Conservation (phyloP, 2,888 invertebrate species). For the Erynnis tages region DNA sequence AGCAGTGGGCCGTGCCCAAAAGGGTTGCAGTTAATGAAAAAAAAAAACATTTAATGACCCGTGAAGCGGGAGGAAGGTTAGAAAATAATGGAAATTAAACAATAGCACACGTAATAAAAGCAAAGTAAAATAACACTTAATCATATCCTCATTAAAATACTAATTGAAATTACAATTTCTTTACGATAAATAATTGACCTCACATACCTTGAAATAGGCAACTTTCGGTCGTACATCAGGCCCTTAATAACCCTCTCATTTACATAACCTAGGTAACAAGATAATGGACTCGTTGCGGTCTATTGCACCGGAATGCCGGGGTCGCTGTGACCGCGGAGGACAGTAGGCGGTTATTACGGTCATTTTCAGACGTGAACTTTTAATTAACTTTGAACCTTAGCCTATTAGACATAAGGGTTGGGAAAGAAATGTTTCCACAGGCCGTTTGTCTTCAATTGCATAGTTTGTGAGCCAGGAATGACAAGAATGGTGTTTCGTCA, state of each 20-base stretch:
- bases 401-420: not conserved
- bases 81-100: no score
- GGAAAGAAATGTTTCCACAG: not conserved
- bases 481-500: conserved; percentile 9
- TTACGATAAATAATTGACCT: no score
- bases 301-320: conserved; percentile 24
- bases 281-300: conserved; percentile 16
- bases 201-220: no score
- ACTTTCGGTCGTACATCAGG: not conserved
- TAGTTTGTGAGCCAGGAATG: not conserved
- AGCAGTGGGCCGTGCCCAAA: no score
- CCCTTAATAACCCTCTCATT: conserved; percentile 11
- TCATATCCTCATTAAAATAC: not conserved
- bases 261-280: conserved; percentile 19
- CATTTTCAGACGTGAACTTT: not conserved
- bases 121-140: no score
- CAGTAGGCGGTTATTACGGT: conserved; percentile 1
- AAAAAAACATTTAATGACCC: no score
- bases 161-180: not conserved
- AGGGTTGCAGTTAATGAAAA: no score
- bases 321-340: conserved; percentile 18
- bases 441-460: not conserved
- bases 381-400: not conserved
- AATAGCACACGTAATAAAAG: no score
- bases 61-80: no score